Evolutionary conservation across 2,113 vertebrate species (phyloP).

Genomic region (crab-eating macaque (Macaca fascicularis)): T2T-MFA8v1.1 NC_088391.1:71664501-71665000

Average conservation of each 20-base stretch:
- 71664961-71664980: neutral
- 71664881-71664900: neutral
- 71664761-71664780: neutral
- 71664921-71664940: neutral
- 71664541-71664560: neutral
- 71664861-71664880: neutral
- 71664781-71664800: neutral
- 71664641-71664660: neutral
- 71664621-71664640: neutral
- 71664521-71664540: neutral
- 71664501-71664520: neutral
- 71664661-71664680: neutral
- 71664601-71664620: slow-evolving; percentile 23
- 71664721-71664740: neutral
- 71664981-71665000: neutral
- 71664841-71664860: neutral
- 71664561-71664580: neutral
- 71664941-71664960: neutral
- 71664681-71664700: neutral
- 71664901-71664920: neutral
- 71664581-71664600: neutral
- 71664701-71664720: neutral
- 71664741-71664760: slow-evolving; percentile 33
- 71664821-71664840: neutral
- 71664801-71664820: neutral